A percentile compares a stretch with the other conserved stretches of the same genome.
Evolutionary conservation across 2,113 vertebrate species (phyloP).

Genomic region (Mungos mungo): DNA sequence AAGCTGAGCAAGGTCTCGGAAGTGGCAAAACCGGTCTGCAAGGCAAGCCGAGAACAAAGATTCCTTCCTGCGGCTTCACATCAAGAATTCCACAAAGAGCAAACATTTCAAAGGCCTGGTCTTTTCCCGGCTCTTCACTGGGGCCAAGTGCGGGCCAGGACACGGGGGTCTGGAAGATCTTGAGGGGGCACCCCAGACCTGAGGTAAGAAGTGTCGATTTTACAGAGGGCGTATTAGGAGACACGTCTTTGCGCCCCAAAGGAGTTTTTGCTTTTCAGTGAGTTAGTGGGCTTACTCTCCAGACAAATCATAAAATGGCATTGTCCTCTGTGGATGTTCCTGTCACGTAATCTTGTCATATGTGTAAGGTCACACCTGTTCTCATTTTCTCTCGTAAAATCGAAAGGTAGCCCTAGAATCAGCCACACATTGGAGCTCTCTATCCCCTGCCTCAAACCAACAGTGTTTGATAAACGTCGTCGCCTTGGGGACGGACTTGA

Average conservation of each 20-base stretch:
- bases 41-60: neutral
- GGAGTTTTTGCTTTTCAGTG: neutral
- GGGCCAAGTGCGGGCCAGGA: neutral
- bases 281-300: neutral
- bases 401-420: neutral
- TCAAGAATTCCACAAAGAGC: rapidly evolving
- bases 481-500: neutral
- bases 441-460: neutral
- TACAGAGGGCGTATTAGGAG: neutral
- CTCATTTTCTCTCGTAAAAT: neutral
- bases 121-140: neutral
- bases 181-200: neutral
- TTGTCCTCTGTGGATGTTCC: neutral
- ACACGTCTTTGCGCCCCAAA: no score
- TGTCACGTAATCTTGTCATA: neutral
- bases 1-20: neutral
- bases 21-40: neutral
- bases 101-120: neutral
- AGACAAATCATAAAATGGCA: neutral
- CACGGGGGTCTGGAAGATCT: neutral
- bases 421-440: neutral
- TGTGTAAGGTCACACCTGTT: neutral
- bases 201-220: neutral
- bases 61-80: neutral
- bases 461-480: no score